Base-by-base conservation (phyloP, 2,113 vertebrate species). In the Ceuthmochares aereus region DNA sequence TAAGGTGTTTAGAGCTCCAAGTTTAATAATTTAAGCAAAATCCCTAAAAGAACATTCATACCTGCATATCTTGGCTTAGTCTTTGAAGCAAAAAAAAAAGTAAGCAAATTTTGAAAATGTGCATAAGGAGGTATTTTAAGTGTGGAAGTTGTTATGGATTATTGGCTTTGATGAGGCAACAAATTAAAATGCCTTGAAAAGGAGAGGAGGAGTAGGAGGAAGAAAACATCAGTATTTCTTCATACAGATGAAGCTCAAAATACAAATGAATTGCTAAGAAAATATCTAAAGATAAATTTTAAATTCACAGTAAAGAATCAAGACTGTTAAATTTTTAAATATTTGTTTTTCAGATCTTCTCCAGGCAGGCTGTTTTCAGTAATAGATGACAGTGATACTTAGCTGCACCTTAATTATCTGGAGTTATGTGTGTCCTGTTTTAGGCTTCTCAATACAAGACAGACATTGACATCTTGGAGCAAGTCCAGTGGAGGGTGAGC, bases 181-280 rank as follows among this genome's bases (percentile, higher is more conserved):
- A 93, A 94, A 93, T 77, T 87, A 77, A 80, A 93, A 89, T 77
- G 73, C 68, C 68, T 89, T 87, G 68, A 84, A 85, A 88, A 84
- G 42, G 78, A 8, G 52, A 91, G 34, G 54, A 90, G 32, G 22
- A 94, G 34, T 52, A 25, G 67, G 54, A 90, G 6, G 40, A 94
- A 89, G 26, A 89, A 37, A 95, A 92, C 43, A 83, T 8, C 14
- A 54, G 58, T 89, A 93, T 80, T 91, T 94, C 49, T 72, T 80
- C 58, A 86, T 29, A 82, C 8, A 92, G 49, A 60, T 89, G 64
- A 37, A 91, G 47, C 29, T 90, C 60, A 90, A 90, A 90, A 62
- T 89, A 62, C 18, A 94, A 89, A 87, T 55, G 15, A 70, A 63
- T 34, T 84, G 12, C 43, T 69, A 70, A 81, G n/a, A 93, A 72